Evolutionary conservation across 2,888 invertebrate species (phyloP), one percentile per base, ranked within the genome.

Genomic region (Thereva unica): DNA sequence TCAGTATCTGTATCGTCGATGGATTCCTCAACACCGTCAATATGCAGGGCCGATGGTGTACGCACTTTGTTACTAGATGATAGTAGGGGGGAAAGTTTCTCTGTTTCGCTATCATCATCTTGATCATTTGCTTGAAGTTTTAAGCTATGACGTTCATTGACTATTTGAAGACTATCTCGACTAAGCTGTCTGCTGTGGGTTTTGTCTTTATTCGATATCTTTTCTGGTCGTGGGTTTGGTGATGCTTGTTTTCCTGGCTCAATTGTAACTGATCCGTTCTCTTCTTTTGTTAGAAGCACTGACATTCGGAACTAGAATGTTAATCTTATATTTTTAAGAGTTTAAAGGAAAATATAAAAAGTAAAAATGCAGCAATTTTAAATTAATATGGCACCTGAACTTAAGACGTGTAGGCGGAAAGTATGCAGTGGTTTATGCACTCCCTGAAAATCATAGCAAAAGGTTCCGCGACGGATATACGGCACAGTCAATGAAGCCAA

Each of bases 91-190:
- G 92, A 92, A 64, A 92, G 80, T 73, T 92, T 88, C 80, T 93
- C 93, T 56, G 89, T 89, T 78, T 93, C 92, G 76, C 92, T 92
- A 76, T 92, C 92, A 72, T 90, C 90, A 75, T 89, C 91, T 52
- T 84, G 75, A 49, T 74, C 73, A 23, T 73, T 74, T 69, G 50
- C 67, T 50, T 68, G 57, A 8, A 63, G 72, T 68, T 78, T 78
- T 4, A 74, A 70, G 50, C 73, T 76, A 56, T 76, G 75, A 66
- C 86, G 86, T 72, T 88, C 88, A 74, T 87, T 87, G 5, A 87
- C 83, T 71, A 87, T 83, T 76, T 85, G 84, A 10, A 87, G 76
- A 69, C 83, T 85, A 77, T 85, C 86, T 61, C 82, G 80, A 76
- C 76, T 71, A 75, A 80, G 68, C 75, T 78, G 76, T 74, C 78